Base-by-base conservation (phyloP, 2,888 invertebrate genomes). In the Eristalis arbustorum region DNA sequence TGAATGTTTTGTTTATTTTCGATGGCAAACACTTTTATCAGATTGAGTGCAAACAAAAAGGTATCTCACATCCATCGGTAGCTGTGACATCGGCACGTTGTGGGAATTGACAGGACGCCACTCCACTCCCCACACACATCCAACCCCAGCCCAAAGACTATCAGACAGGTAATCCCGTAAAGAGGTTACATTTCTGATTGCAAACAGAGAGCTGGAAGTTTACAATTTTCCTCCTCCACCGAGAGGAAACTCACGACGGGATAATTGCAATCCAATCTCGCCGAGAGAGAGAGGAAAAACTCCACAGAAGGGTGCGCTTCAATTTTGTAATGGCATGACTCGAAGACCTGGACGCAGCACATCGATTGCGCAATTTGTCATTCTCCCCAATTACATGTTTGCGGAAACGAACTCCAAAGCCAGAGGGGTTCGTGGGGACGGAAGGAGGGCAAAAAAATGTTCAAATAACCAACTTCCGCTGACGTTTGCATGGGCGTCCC, bases 1-100 rank as follows among this genome's bases (percentile, higher is more conserved):
- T 87, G 87, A 87, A 83, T 83, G 87, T 83, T 82, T 83, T 87
- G 83, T 83, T 83, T 87, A 87, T 83, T 87, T 78, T 83, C 83
- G 78, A 82, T 75, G 59, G 82, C 82, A 87, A 83, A 87, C 87
- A 87, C 74, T 87, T 83, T 87, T 83, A 87, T 87, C 73, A 83
- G 87, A 87, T 87, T 87, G 87, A 83, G 78, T 83, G 71, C 74
- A 82, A 66, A 71, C 31, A 63, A 8, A 62, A n/a, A 63, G 23
- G 23, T 11, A 49, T 37, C 34, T 11, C 8, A 31, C 31, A 31
- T 31, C 2, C n/a, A 68, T 42, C 34, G 40, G 67, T n/a, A 64
- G 1, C 2, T 49, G 34, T 61, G 37, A 57, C 37, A 37, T 42
- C 22, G 66, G 22, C 67, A 61, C 11, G 59, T 63, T 57, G 18